Evolutionary conservation across 2,113 vertebrate genomes (phyloP).

Genomic region (Cyanocitta stelleri): DNA sequence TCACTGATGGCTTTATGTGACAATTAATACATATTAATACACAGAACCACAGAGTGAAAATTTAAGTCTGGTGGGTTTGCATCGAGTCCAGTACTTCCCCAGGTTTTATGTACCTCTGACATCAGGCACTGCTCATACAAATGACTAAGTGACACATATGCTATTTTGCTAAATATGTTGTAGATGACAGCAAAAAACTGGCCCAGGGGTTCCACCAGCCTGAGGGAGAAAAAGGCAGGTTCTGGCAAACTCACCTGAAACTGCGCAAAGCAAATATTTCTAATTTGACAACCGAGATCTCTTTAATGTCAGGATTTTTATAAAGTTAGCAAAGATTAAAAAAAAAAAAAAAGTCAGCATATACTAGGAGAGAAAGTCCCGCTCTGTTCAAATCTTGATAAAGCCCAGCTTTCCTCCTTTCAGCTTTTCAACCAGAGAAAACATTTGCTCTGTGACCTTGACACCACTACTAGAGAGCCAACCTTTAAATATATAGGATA

Average conservation of each 20-base stretch:
- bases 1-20: not conserved
- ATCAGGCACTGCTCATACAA: not conserved
- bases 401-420: not conserved
- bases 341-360: not conserved
- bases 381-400: not conserved
- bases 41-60: not conserved
- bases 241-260: not conserved
- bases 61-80: not conserved
- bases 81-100: not conserved
- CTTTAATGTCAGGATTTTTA: not conserved
- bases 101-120: not conserved
- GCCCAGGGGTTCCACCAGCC: not conserved
- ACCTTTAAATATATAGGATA: not conserved
- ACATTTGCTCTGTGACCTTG: not conserved
- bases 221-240: not conserved
- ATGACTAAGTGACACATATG: not conserved
- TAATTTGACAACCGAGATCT: not conserved
- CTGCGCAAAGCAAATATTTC: not conserved
- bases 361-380: not conserved
- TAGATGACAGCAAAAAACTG: not conserved
- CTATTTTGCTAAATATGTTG: not conserved
- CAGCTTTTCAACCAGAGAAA: not conserved
- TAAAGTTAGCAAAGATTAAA: not conserved
- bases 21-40: not conserved
- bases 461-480: not conserved